Percentiles rank a stretch among this genome's conserved stretches.
phyloP scores from a whole-genome alignment of 2,888 invertebrate species.

The Catotricha subobsoleta region DNA sequence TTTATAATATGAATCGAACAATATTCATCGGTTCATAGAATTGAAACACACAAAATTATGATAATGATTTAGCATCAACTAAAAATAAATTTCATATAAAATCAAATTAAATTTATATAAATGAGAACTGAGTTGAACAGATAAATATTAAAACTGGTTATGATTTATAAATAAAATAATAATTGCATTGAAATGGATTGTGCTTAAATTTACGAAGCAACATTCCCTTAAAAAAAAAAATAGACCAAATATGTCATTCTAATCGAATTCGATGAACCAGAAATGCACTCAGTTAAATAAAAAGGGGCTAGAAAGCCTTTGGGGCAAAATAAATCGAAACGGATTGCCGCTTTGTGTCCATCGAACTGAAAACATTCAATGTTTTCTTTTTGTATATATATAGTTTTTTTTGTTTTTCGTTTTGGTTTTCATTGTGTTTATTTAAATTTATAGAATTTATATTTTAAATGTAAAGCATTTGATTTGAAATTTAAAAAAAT shows the following conservation, averaged over 20 bases:
- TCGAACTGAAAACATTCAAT: conserved; percentile 3
- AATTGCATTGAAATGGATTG: no score
- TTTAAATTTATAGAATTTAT: background rate
- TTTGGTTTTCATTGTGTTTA: background rate
- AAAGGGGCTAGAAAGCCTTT: conserved; percentile 2
- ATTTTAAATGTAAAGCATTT: background rate
- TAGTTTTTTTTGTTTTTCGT: background rate
- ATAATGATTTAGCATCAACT: no score
- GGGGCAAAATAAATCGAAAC: conserved; percentile 3
- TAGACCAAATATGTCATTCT: conserved; percentile 6
- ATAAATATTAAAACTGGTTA: no score
- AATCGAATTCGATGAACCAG: conserved; percentile 5
- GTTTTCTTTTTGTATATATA: background rate
- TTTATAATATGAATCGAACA: no score
- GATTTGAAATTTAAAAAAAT: conserved; percentile 2
- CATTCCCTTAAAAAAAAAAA: no score
- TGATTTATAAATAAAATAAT: no score
- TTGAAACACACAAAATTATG: no score
- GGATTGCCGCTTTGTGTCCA: conserved; percentile 2
- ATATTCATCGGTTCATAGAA: no score
- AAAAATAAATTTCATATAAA: no score
- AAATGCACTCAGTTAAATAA: background rate
- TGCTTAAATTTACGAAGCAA: no score
- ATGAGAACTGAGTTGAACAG: no score
- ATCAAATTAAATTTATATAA: no score